phyloP scores from a whole-genome alignment of 1,140 invertebrate species.

The Anthonomus grandis region DNA sequence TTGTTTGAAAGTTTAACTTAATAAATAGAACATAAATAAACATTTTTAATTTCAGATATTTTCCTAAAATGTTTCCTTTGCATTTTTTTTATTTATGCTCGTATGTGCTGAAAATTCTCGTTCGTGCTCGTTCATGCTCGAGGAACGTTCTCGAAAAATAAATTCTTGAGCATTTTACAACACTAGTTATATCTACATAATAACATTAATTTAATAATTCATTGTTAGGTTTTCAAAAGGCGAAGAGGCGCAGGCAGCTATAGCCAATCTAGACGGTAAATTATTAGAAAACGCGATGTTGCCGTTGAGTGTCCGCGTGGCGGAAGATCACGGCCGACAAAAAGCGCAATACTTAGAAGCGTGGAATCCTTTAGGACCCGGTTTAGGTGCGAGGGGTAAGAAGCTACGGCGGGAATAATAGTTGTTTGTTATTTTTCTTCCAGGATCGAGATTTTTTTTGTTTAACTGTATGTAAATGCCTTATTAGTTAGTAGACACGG shows the following conservation, averaged over 20 bases:
- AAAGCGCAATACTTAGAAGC: slow-evolving; percentile 59
- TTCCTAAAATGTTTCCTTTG: too few relatives aligned
- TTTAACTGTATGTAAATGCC: too few relatives aligned
- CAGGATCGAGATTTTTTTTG: background rate
- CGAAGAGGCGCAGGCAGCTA: slow-evolving; percentile 85
- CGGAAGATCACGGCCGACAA: slow-evolving; percentile 90
- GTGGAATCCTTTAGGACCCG: slow-evolving; percentile 30
- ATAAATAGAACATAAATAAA: too few relatives aligned
- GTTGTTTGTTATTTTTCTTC: slow-evolving; percentile 6
- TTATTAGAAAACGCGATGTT: slow-evolving; percentile 79
- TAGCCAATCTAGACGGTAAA: slow-evolving; percentile 78
- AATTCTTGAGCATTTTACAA: too few relatives aligned
- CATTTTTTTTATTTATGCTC: too few relatives aligned
- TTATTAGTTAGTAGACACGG: too few relatives aligned
- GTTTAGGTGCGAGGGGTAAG: slow-evolving; percentile 38
- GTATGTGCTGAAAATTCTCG: too few relatives aligned
- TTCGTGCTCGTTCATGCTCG: too few relatives aligned
- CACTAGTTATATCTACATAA: background rate
- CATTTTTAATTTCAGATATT: too few relatives aligned
- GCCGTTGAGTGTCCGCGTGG: slow-evolving; percentile 76
- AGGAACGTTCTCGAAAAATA: too few relatives aligned
- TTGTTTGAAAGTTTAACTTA: too few relatives aligned
- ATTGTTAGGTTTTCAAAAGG: slow-evolving; percentile 68
- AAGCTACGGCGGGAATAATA: slow-evolving; percentile 32
- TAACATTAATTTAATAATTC: too few relatives aligned